Evolutionary conservation across 2,888 invertebrate species (phyloP), one percentile per base, ranked within the genome.

Genomic region (Eupithecia dodoneata): DNA sequence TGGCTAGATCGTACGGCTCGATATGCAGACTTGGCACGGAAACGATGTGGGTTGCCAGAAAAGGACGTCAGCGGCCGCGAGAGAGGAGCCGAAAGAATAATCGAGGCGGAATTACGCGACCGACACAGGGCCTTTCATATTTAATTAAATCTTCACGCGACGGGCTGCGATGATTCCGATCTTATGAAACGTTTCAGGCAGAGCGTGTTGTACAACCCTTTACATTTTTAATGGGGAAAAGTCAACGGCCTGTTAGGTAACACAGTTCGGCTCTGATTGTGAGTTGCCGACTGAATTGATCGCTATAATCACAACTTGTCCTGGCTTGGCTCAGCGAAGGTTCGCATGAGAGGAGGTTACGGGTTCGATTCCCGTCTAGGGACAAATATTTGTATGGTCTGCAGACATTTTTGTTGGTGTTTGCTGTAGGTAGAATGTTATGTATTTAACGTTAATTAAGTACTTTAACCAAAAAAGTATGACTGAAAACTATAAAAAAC

Each of bases 31-130:
- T 92, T 92, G 92, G 92, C 92, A 91, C 91, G 91, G 89, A 87
- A 89, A 90, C 91, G 89, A 91, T 91, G 89, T 90, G 87, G 90
- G 89, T 87, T 91, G 92, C 91, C 92, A 92, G 92, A 92, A 91
- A 90, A 91, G 90, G 91, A 92, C 88, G 89, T 88, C 87, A 87
- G 87, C 85, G 86, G 87, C 85, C 85, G 87, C 88, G 88, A 88
- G 89, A 88, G 90, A 90, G 86, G 86, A 87, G 85, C 85, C 82
- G 85, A 89, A 89, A 90, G 87, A 89, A 89, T 87, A 89, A 87
- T 88, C 87, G 86, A 86, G 88, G 80, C 85, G 84, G 85, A 87
- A 87, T 90, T 89, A 87, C 87, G 87, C 86, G 86, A 83, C 85
- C 85, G 84, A 88, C 87, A 86, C 87, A 88, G 85, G 86, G 87